Percentiles rank a stretch among this genome's conserved stretches.
Conservation (phyloP, 2,797 vertebrate genomes). For the Typhlichthys eigenmanni region DNA sequence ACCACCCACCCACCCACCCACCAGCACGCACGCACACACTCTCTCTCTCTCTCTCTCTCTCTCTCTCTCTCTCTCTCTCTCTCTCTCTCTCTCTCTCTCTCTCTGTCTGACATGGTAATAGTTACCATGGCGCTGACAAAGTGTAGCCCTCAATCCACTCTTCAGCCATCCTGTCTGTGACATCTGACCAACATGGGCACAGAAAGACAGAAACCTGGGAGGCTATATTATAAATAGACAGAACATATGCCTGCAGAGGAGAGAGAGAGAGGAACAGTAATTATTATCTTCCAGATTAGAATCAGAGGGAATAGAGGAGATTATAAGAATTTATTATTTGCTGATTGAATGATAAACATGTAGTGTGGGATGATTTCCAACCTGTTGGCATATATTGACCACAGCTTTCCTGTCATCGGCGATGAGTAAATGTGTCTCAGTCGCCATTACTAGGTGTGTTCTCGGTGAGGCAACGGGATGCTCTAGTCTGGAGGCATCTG, state of each 20-base stretch:
- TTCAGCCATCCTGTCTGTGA: conserved; percentile 58
- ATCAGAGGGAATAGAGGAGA: background rate
- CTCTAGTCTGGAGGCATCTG: conserved; percentile 32
- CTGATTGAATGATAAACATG: conserved; percentile 7
- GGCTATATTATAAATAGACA: background rate
- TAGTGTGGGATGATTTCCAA: conserved; percentile 2
- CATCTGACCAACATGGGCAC: conserved; percentile 38
- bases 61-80: conserved; percentile 25
- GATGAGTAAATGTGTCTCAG: conserved; percentile 9
- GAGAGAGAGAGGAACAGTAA: conserved; percentile 1
- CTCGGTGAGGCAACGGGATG: background rate
- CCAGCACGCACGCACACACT: background rate
- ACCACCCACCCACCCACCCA: no score
- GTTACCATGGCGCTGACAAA: conserved; percentile 71
- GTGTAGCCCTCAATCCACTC: conserved; percentile 59
- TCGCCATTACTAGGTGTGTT: conserved; percentile 51
- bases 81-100: conserved; percentile 20
- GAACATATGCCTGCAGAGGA: background rate
- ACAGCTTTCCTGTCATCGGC: conserved; percentile 1
- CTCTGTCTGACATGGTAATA: conserved; percentile 35
- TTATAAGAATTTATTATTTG: background rate
- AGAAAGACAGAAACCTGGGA: background rate
- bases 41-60: conserved; percentile 26
- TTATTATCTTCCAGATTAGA: background rate
- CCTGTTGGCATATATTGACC: conserved; percentile 4